Conservation (phyloP, 2,113 vertebrate genomes). For the Spilogale gracilis region DNA sequence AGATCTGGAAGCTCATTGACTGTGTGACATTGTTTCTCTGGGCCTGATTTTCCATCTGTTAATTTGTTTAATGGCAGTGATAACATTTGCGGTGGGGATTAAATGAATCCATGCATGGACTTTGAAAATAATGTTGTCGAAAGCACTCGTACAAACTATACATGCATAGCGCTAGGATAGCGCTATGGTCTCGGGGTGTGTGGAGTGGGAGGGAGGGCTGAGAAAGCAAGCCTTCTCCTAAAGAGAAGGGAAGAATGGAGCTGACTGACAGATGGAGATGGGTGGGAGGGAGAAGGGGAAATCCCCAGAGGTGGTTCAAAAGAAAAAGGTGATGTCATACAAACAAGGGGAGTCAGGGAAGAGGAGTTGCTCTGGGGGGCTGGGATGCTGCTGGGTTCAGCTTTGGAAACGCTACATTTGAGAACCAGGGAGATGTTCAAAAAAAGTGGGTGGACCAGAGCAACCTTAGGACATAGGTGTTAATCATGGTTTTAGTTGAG, state of each 20-base stretch:
- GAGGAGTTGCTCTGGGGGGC: too few species aligned
- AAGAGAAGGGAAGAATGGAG: neutral
- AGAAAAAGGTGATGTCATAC: neutral
- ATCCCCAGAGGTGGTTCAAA: neutral
- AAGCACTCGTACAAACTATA: neutral
- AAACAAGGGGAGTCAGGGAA: neutral
- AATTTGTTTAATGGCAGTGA: neutral
- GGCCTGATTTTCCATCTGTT: neutral
- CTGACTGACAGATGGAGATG: neutral
- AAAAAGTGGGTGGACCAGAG: neutral
- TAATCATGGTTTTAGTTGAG: neutral
- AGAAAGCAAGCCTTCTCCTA: neutral
- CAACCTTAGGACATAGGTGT: neutral
- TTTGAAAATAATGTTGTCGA: neutral
- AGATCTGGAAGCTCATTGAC: neutral
- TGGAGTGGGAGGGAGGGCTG: neutral
- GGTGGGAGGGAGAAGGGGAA: neutral
- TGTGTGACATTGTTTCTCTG: neutral
- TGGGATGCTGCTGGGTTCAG: neutral
- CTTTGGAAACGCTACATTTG: neutral
- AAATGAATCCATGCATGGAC: neutral
- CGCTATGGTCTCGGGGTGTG: neutral
- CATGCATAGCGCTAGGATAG: fast-evolving
- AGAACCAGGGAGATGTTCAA: neutral
- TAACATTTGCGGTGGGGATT: neutral